These are phyloP conservation scores for Macrotus californicus DNA, from an alignment of 2,113 vertebrate species.

Conservation along the genomic window DNA sequence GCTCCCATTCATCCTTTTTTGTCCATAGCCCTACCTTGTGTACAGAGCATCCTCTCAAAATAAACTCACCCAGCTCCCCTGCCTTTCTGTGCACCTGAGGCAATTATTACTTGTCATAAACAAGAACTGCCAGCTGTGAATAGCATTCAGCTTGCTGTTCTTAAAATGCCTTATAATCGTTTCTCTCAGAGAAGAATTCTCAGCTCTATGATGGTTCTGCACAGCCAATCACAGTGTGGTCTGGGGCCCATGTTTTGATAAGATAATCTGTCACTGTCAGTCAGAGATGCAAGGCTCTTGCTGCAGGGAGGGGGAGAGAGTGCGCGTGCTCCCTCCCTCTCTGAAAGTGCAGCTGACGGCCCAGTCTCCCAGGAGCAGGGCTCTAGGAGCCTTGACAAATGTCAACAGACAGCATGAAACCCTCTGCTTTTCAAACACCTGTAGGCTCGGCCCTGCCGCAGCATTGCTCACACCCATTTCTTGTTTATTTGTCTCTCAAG, in stretches of 20 bases:
- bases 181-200: conserved; percentile 49
- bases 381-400: neutral
- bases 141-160: conserved; percentile 28
- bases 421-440: neutral
- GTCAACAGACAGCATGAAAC: neutral
- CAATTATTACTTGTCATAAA: conserved; percentile 70
- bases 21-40: neutral
- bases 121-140: conserved; percentile 71
- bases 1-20: neutral
- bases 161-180: conserved; percentile 65
- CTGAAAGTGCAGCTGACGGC: neutral
- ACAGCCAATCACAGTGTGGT: neutral
- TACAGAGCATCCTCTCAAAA: conserved; percentile 23
- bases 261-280: conserved; percentile 59
- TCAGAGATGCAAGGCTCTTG: neutral
- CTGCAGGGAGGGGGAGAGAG: neutral
- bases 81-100: conserved; percentile 32
- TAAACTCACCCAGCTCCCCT: neutral
- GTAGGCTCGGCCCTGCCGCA: neutral
- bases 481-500: neutral
- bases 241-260: conserved; percentile 4
- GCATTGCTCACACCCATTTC: neutral
- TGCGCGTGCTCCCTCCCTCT: rapidly evolving
- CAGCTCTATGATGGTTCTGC: neutral
- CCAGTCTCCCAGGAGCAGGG: neutral